A percentile compares a stretch with the other conserved stretches of the same genome.
Conservation (phyloP, 1,140 invertebrate genomes). For the Drosophila orena region DNA sequence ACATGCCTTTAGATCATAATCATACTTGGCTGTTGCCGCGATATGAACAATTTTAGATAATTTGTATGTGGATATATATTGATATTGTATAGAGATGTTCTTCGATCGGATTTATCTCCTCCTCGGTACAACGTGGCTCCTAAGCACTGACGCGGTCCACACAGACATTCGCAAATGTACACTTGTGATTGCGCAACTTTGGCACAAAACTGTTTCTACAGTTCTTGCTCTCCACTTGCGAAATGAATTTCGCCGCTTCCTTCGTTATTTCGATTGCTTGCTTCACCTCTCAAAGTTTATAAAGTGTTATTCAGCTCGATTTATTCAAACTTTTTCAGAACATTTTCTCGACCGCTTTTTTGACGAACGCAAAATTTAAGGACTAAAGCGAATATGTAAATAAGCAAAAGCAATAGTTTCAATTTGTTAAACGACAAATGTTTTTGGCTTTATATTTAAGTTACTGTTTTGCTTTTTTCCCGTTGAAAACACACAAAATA, state of each 20-base stretch:
- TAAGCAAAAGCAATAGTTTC: slow-evolving; percentile 59
- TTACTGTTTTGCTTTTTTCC: slow-evolving; percentile 29
- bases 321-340: slow-evolving; percentile 64
- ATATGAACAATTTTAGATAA: slow-evolving; percentile 75
- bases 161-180: slow-evolving; percentile 46
- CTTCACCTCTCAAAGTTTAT: slow-evolving; percentile 68
- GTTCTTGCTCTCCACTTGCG: slow-evolving; percentile 19
- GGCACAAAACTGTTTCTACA: slow-evolving; percentile 45
- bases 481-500: slow-evolving; percentile 64
- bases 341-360: slow-evolving; percentile 65
- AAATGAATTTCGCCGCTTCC: slow-evolving; percentile 33
- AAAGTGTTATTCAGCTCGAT: slow-evolving; percentile 54
- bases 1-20: slow-evolving; percentile 45
- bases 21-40: slow-evolving; percentile 61
- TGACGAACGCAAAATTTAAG: slow-evolving; percentile 71
- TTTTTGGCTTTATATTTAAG: slow-evolving; percentile 23
- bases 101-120: slow-evolving; percentile 17
- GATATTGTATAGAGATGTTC: slow-evolving; percentile 56
- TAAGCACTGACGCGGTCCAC: slow-evolving; percentile 26
- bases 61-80: slow-evolving; percentile 60
- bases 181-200: slow-evolving; percentile 33
- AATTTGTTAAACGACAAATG: slow-evolving; percentile 63
- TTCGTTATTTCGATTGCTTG: slow-evolving; percentile 34
- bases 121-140: slow-evolving; percentile 24
- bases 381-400: slow-evolving; percentile 72